phyloP scores from a whole-genome alignment of 2,888 invertebrate species.

The Meteorus colon region DNA sequence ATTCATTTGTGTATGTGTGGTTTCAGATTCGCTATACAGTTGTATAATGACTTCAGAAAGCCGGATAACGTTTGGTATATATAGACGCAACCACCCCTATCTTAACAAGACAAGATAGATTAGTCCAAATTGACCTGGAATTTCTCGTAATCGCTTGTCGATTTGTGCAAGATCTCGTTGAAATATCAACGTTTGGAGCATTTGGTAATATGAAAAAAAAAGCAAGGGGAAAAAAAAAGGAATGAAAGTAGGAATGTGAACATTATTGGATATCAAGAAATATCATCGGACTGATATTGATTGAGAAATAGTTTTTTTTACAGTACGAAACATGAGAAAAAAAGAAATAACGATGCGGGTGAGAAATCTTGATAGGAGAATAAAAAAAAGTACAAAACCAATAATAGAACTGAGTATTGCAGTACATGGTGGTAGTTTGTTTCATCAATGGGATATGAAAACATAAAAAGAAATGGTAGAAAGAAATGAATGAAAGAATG shows the following conservation, averaged over 20 bases:
- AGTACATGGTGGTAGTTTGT: background rate
- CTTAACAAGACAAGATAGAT: conserved; percentile 6
- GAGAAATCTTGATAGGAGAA: background rate
- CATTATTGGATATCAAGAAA: background rate
- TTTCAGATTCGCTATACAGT: background rate
- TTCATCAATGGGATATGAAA: background rate
- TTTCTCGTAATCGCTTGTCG: background rate
- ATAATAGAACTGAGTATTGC: background rate
- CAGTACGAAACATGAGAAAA: background rate
- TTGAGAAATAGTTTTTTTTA: background rate
- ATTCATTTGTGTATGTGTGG: background rate
- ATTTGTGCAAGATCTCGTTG: background rate
- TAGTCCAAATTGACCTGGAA: conserved; percentile 8
- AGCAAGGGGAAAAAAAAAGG: background rate
- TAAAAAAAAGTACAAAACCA: background rate
- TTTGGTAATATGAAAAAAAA: background rate
- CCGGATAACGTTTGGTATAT: background rate
- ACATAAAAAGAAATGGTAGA: background rate
- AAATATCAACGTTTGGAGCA: background rate
- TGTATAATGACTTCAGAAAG: background rate
- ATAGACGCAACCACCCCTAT: background rate
- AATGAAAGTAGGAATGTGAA: background rate
- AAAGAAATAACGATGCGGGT: background rate
- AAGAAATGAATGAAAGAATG: background rate
- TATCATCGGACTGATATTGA: background rate